Conservation (phyloP, 2,888 invertebrate species). For the Mellilla xanthometata region DNA sequence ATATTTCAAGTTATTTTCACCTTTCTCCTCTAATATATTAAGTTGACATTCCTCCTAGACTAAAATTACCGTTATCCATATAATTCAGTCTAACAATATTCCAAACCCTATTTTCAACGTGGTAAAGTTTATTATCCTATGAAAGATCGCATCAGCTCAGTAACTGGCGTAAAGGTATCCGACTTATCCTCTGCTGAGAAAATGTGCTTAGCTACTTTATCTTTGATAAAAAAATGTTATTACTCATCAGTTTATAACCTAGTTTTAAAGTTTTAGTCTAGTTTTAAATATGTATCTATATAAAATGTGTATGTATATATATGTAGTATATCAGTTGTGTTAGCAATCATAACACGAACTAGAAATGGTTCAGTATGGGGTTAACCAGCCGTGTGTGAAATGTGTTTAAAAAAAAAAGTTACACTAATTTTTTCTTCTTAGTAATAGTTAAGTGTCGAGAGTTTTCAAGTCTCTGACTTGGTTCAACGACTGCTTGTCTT, state of each 20-base stretch:
- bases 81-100: slow-evolving; percentile 20
- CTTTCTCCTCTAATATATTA: slow-evolving; percentile 8
- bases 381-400: too few species aligned
- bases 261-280: too few species aligned
- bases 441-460: too few species aligned
- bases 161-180: slow-evolving; percentile 57
- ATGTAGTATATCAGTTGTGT: too few species aligned
- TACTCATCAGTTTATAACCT: slow-evolving; percentile 52
- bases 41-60: slow-evolving; percentile 19
- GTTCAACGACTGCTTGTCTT: too few species aligned
- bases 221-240: slow-evolving; percentile 40
- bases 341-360: too few species aligned
- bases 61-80: slow-evolving; percentile 21
- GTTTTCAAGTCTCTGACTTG: too few species aligned
- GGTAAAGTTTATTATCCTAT: slow-evolving; percentile 44
- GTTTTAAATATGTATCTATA: too few species aligned
- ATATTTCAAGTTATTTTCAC: slow-evolving; percentile 22
- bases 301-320: too few species aligned
- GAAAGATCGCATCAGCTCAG: slow-evolving; percentile 59
- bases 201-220: slow-evolving; percentile 53
- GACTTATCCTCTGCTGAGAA: slow-evolving; percentile 36
- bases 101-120: slow-evolving; percentile 15
- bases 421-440: too few species aligned
- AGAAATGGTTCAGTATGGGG: too few species aligned
- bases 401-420: too few species aligned